phyloP scores from a whole-genome alignment of 2,113 vertebrate species.

The Odocoileus virginianus region DNA sequence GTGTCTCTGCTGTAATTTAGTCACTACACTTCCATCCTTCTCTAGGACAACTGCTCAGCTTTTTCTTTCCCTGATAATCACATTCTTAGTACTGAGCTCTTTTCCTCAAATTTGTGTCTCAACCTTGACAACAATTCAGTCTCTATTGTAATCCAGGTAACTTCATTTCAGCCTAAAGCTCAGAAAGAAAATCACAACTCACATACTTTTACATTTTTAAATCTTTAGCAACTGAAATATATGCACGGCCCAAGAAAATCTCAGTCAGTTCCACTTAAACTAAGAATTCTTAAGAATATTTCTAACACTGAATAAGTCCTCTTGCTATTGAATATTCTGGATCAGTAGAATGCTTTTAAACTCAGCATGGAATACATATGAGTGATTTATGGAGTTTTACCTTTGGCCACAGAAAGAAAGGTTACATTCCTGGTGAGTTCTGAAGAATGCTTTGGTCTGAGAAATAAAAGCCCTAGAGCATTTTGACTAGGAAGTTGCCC shows the following conservation, averaged over 20 bases:
- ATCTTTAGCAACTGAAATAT: neutral
- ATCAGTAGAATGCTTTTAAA: neutral
- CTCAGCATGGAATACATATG: neutral
- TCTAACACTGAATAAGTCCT: neutral
- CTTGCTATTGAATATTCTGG: neutral
- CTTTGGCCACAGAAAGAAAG: conserved; percentile 5
- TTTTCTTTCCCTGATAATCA: neutral
- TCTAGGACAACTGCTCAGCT: neutral
- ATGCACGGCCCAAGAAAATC: neutral
- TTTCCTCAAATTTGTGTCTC: neutral
- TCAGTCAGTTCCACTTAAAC: neutral
- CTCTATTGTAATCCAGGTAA: neutral
- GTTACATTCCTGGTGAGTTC: neutral
- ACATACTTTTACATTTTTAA: neutral
- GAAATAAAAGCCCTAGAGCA: neutral
- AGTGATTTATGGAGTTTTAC: neutral
- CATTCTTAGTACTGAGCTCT: neutral
- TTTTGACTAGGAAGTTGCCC: neutral
- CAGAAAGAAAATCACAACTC: neutral
- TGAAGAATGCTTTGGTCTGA: neutral
- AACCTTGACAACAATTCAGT: neutral
- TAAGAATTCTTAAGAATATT: neutral
- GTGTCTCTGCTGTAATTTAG: neutral
- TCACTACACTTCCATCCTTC: neutral
- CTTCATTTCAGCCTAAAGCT: neutral